These are phyloP conservation scores for Spermophilus dauricus DNA, from an alignment of 2,113 vertebrate genomes.

Conservation along the genomic window DNA sequence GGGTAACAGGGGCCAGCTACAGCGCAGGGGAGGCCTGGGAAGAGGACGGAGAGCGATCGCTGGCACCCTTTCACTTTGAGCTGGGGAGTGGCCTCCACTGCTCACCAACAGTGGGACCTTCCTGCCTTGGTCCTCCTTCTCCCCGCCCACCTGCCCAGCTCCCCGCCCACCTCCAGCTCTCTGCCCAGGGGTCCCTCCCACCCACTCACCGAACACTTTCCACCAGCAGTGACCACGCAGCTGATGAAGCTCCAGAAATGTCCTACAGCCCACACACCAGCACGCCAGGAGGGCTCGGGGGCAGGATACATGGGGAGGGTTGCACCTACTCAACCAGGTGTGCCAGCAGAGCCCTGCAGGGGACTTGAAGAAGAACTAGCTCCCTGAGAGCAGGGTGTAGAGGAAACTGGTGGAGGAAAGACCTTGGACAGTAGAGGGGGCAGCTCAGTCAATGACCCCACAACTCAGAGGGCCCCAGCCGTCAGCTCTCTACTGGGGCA, in stretches of 20 bases:
- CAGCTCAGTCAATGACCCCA: background rate
- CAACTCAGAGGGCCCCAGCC: background rate
- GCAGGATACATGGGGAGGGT: rapidly evolving
- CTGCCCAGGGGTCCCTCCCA: background rate
- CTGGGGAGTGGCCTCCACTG: rapidly evolving
- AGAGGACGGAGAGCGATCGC: rapidly evolving
- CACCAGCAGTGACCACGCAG: background rate
- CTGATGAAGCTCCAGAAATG: background rate
- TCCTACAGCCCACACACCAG: rapidly evolving
- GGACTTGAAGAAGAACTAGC: background rate
- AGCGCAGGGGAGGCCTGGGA: rapidly evolving
- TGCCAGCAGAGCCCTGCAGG: background rate
- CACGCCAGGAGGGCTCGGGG: rapidly evolving
- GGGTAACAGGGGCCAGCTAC: rapidly evolving
- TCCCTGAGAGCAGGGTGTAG: too few species aligned
- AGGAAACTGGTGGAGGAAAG: background rate
- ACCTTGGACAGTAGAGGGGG: background rate
- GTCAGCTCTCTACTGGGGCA: background rate
- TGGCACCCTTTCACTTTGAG: background rate
- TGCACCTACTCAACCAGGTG: rapidly evolving
- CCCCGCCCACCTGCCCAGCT: too few species aligned
- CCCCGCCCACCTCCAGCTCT: rapidly evolving
- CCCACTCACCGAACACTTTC: rapidly evolving
- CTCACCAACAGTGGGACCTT: rapidly evolving
- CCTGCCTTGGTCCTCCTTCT: rapidly evolving